A percentile compares a stretch with the other conserved stretches of the same genome.
Evolutionary conservation across 2,888 invertebrate species (phyloP).

Genomic region (Mycalesis mineus): DNA sequence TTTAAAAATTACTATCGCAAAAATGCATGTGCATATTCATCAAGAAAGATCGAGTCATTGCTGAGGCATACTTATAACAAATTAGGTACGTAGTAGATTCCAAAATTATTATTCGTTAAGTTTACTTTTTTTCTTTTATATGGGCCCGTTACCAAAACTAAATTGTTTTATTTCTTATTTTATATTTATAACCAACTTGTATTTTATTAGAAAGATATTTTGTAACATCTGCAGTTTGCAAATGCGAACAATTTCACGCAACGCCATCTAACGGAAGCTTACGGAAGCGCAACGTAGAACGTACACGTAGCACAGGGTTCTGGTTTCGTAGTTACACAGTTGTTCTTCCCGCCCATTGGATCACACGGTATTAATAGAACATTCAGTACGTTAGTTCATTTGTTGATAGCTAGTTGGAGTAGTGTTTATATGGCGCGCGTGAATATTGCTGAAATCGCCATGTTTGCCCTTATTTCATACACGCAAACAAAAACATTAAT

Average conservation of each 20-base stretch:
- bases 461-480: not conserved
- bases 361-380: conserved; percentile 29
- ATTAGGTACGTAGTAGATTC: no score
- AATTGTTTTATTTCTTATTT: no score
- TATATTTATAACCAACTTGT: no score
- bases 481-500: not conserved
- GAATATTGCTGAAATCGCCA: not conserved
- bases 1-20: no score
- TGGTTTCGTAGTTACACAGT: not conserved
- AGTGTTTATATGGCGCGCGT: not conserved
- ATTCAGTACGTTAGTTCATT: conserved; percentile 23
- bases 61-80: no score
- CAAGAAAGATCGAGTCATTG: no score
- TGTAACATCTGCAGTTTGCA: no score
- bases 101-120: no score
- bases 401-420: conserved; percentile 15
- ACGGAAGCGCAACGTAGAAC: conserved; percentile 2
- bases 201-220: no score
- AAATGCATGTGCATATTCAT: no score
- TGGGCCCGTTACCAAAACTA: no score
- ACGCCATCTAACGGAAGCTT: conserved; percentile 18
- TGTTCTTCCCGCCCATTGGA: conserved; percentile 8
- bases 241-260: not conserved
- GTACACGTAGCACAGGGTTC: not conserved
- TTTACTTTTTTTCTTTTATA: no score